Evolutionary conservation across 2,888 invertebrate genomes (phyloP), one percentile per base, ranked within the genome.

Genomic region (Sarcophaga variegata): DNA sequence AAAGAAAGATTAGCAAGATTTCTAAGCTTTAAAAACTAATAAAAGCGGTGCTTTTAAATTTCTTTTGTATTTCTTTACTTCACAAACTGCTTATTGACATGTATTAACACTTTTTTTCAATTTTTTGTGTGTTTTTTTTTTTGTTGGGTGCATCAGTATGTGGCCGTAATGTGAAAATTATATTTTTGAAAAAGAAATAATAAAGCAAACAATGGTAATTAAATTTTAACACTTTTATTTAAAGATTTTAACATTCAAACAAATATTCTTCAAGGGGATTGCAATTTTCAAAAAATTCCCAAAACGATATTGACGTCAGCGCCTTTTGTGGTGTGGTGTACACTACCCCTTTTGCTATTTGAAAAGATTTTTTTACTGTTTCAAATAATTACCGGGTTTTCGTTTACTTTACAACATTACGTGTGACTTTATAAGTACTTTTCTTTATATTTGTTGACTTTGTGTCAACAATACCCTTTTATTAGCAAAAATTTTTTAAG

Each of bases 81-180:
- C 54, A 59, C 67, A 84, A 81, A 81, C 81, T 84, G 45, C 8
- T 37, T 45, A 62, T 63, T 76, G 45, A 69, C 12, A 54, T 54
- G 17, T 54, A 54, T 54, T 54, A 54, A 54, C 54, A 54, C 54
- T 54, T 54, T 37, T 37, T 37, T 37, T 8, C 0, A 4, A 4
- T 1, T 37, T 6, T 6, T 8, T 37, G 8, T 37, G 8, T 37
- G 8, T 8, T 8, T 3, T 37, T 37, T 8, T 37, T 37, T 37
- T 37, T 37, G 2, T 10, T 37, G 1, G 1, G 37, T 37, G 11
- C 45, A 66, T 25, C 81, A 78, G 84, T 81, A 79, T 74, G 87
- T 37, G 81, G 81, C 72, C 81, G 20, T 79, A 87, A 87, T 86
- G 86, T 83, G 83, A 87, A 87, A 87, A 75, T 81, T 86, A 47